Percentiles rank a stretch among this genome's conserved stretches.
Conservation (phyloP, 2,888 invertebrate genomes). For the Caenorhabditis panamensis region DNA sequence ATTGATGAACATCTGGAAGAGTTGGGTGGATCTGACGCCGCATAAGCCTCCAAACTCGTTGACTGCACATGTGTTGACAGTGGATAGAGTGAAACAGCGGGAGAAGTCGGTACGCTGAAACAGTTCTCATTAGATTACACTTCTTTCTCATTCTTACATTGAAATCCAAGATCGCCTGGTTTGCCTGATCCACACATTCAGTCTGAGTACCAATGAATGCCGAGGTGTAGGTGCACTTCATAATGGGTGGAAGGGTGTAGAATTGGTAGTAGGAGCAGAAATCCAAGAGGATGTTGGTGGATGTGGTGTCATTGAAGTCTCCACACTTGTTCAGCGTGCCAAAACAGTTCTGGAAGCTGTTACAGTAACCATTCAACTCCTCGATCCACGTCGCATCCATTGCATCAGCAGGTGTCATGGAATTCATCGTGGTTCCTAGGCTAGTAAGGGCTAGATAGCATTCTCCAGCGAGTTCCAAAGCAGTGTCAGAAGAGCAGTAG, state of each 20-base stretch:
- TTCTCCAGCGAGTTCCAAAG: not conserved
- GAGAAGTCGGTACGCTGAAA: slow-evolving; percentile 9
- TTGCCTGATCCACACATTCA: slow-evolving; percentile 19
- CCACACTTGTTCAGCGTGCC: slow-evolving; percentile 13
- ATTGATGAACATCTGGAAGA: slow-evolving; percentile 26
- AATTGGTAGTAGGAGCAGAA: slow-evolving; percentile 30
- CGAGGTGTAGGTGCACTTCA: slow-evolving; percentile 1
- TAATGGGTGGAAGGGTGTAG: not conserved
- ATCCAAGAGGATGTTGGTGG: slow-evolving; percentile 9
- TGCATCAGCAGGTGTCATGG: not conserved
- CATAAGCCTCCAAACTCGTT: slow-evolving; percentile 4
- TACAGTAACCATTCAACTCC: slow-evolving; percentile 13
- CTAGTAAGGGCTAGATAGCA: slow-evolving; percentile 20
- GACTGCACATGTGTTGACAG: slow-evolving; percentile 16
- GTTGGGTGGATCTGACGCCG: slow-evolving; percentile 4
- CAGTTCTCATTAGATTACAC: not conserved
- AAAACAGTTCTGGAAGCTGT: slow-evolving; percentile 23
- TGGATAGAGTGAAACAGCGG: slow-evolving; percentile 6
- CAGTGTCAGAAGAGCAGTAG: too few relatives aligned
- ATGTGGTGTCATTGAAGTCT: slow-evolving; percentile 8
- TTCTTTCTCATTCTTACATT: slow-evolving; percentile 15
- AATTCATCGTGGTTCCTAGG: not conserved
- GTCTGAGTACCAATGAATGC: not conserved
- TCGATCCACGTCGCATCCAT: not conserved
- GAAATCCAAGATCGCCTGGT: slow-evolving; percentile 10